Conservation (phyloP, 1,140 invertebrate genomes). For the Cryptotermes secundus region DNA sequence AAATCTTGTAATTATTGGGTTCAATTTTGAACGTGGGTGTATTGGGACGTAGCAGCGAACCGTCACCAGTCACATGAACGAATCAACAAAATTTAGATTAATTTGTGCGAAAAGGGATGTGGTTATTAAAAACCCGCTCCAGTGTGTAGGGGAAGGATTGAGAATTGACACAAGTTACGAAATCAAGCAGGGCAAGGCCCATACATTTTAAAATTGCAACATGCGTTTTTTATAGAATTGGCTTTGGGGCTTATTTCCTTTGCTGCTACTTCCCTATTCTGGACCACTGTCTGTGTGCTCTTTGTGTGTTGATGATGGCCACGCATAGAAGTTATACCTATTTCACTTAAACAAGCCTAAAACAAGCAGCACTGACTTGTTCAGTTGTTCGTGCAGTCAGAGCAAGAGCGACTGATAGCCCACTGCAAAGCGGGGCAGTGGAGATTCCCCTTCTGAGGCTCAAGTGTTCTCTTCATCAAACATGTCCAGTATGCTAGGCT, state of each 20-base stretch:
- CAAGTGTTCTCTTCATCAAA: too few relatives aligned
- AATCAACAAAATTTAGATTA: neutral
- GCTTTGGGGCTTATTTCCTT: neutral
- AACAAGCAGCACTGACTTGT: neutral
- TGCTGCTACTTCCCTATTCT: neutral
- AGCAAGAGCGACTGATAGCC: neutral
- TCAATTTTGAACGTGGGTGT: too few relatives aligned
- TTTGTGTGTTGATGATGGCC: neutral
- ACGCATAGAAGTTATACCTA: conserved; percentile 5
- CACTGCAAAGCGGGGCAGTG: too few relatives aligned
- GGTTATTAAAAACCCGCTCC: neutral
- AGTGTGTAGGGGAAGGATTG: neutral
- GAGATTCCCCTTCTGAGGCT: too few relatives aligned
- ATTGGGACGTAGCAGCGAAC: too few relatives aligned
- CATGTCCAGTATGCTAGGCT: too few relatives aligned
- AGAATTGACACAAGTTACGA: neutral
- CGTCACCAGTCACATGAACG: neutral
- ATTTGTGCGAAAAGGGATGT: conserved; percentile 10
- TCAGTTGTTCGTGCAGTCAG: neutral
- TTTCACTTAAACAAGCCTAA: conserved; percentile 20
- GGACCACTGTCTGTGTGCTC: neutral
- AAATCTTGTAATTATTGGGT: too few relatives aligned
- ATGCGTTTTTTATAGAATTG: conserved; percentile 1
- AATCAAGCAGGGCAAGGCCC: neutral
- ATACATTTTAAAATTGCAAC: conserved; percentile 20